Evolutionary conservation across 2,888 invertebrate species (phyloP).

Genomic region (Cybosia mesomella): DNA sequence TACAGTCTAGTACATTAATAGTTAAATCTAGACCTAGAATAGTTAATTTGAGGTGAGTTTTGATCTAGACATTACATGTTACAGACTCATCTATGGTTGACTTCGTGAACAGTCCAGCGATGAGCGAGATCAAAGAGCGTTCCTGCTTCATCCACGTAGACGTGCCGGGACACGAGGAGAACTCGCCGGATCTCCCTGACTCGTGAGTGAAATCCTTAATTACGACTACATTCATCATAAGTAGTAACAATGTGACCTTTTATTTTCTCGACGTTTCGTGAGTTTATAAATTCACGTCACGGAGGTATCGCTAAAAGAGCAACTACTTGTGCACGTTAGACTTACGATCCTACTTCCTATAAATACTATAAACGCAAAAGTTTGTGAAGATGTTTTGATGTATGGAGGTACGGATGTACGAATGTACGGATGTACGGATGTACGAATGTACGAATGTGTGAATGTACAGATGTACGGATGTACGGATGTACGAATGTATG

Average conservation of each 20-base stretch:
- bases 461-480: too few species aligned
- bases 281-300: not conserved
- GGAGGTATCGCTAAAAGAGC: not conserved
- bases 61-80: not conserved
- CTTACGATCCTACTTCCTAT: too few species aligned
- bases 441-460: too few species aligned
- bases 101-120: slow-evolving; percentile 93
- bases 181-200: slow-evolving; percentile 91
- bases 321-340: not conserved
- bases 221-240: not conserved
- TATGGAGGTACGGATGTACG: too few species aligned
- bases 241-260: not conserved
- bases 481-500: too few species aligned
- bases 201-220: slow-evolving; percentile 84
- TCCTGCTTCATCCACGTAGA: slow-evolving; percentile 96
- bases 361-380: too few species aligned
- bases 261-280: not conserved
- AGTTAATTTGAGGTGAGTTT: not conserved
- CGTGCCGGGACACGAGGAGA: slow-evolving; percentile 95
- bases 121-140: slow-evolving; percentile 94
- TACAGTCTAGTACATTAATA: too few species aligned
- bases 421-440: too few species aligned
- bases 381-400: too few species aligned
- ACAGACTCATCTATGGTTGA: slow-evolving; percentile 93
- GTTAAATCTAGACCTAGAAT: too few species aligned